Base-by-base conservation (phyloP, 2,113 vertebrate genomes). In the Ageneiosus marmoratus region DNA sequence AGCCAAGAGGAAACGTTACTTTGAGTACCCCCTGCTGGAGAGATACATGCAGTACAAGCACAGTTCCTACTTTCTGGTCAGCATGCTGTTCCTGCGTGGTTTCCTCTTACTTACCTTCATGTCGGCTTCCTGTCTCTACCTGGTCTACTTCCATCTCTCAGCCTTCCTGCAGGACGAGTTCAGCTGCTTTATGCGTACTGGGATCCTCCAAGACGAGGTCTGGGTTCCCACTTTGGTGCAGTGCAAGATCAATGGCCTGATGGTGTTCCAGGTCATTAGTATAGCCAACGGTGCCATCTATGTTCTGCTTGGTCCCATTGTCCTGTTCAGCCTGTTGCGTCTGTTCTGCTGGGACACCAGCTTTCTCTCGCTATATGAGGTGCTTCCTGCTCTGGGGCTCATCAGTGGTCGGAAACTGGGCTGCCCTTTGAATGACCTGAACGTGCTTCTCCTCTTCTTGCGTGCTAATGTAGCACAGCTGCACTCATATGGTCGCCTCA, bases 1-100 rank as follows among this genome's bases (percentile, higher is more conserved):
- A 90, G 98, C 97, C 63, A 97, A 97, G 77, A 93, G 58, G 86
- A 96, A 98, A 88, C 92, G 96, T 2, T 99, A 98, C 87, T 99
- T 99, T n/a, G 97, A 99, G 88, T 99, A 97, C 89, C 96, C 98
- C 0, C 89, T 99, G 65, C 94, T 99, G 89, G 97, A 98, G 92
- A 92, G 95, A 86, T 99, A 99, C 91, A 92, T 99, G 89, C 89
- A 92, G 48, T 95, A 95, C 92, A 99, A 99, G 90, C 96, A 98
- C 63, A 94, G 90, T 1, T 93, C 97, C 53, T 96, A 97, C 65
- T 94, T 94, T 85, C 92, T 99, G 4, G 95, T 95, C 20, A 92
- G 92, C 87, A 94, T 96, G 92, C 97, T 97, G 78, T 93, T 98
- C 88, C 85, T 99, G 89, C 91, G 95, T 37, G 96, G 98, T 69